These are phyloP conservation scores for Tenualosa ilisha DNA, from an alignment of 2,797 vertebrate genomes.

Conservation along the genomic window DNA sequence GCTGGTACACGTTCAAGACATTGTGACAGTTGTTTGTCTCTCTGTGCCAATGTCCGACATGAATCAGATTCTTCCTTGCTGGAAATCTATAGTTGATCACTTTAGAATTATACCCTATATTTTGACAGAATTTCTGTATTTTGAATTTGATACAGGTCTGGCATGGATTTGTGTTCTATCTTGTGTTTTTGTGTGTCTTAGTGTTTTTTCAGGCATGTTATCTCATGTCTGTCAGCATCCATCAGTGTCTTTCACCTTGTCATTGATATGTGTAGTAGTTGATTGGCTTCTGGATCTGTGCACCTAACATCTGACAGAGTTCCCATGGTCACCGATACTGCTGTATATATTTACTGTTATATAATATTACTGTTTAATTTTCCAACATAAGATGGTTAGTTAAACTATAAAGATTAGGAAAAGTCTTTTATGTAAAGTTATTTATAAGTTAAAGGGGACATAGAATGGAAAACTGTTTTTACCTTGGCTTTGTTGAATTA, in stretches of 20 bases:
- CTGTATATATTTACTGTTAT: too few relatives aligned
- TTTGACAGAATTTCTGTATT: not conserved
- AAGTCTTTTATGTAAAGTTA: too few relatives aligned
- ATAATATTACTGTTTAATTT: too few relatives aligned
- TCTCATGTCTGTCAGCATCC: not conserved
- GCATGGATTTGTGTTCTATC: not conserved
- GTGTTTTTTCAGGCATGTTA: not conserved
- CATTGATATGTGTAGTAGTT: not conserved
- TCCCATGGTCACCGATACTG: not conserved
- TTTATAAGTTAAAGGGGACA: too few relatives aligned
- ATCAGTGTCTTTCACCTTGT: not conserved
- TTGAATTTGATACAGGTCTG: slow-evolving; percentile 13
- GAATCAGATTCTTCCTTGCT: not conserved
- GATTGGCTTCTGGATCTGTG: not conserved
- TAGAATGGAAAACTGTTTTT: too few relatives aligned
- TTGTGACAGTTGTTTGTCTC: not conserved
- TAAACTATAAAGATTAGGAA: too few relatives aligned
- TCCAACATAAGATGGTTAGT: not conserved
- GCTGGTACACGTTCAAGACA: not conserved
- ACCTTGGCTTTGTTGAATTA: too few relatives aligned
- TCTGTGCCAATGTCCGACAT: not conserved
- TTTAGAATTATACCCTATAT: not conserved
- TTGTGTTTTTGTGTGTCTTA: not conserved
- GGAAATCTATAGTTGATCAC: not conserved
- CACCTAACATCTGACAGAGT: not conserved